Percentiles rank a stretch among this genome's conserved stretches.
These are phyloP conservation scores for Drosophila limbata DNA, from an alignment of 2,888 invertebrate species.

Conservation along the genomic window DNA sequence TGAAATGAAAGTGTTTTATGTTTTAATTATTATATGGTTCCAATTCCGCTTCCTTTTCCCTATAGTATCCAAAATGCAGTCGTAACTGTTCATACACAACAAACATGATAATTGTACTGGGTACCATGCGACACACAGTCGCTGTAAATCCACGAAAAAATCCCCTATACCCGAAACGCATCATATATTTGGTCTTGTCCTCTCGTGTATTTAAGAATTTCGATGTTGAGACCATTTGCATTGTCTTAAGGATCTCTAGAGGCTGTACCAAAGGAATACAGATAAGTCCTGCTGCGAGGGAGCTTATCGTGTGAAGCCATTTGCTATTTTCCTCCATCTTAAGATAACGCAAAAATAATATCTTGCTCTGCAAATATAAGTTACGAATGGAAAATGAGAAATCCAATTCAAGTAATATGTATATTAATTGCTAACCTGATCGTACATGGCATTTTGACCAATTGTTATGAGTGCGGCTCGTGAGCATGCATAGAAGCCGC, in stretches of 20 bases:
- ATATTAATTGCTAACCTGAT: slow-evolving; percentile 47
- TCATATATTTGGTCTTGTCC: slow-evolving; percentile 11
- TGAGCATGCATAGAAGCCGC: slow-evolving; percentile 15
- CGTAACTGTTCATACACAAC: slow-evolving; percentile 54
- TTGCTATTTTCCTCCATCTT: slow-evolving; percentile 32
- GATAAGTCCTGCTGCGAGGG: slow-evolving; percentile 42
- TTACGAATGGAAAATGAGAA: background rate
- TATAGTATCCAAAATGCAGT: slow-evolving; percentile 45
- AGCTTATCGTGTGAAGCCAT: slow-evolving; percentile 46
- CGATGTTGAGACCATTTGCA: slow-evolving; percentile 36
- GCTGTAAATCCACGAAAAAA: slow-evolving; percentile 55
- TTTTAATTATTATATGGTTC: background rate
- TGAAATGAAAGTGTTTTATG: no score
- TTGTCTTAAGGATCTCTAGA: slow-evolving; percentile 48
- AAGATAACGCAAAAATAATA: slow-evolving; percentile 17
- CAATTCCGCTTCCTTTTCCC: background rate
- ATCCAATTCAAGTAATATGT: background rate
- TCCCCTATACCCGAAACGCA: slow-evolving; percentile 48
- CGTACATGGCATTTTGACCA: slow-evolving; percentile 56
- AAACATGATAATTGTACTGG: slow-evolving; percentile 52
- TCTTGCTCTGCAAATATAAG: slow-evolving; percentile 33
- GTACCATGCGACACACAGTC: slow-evolving; percentile 42
- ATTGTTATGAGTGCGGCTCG: slow-evolving; percentile 32
- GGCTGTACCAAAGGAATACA: slow-evolving; percentile 53
- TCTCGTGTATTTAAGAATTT: background rate